Percentiles rank a stretch among this genome's conserved stretches.
Evolutionary conservation across 2,888 invertebrate genomes (phyloP).

Genomic region (Pyrrhosoma nymphula): DNA sequence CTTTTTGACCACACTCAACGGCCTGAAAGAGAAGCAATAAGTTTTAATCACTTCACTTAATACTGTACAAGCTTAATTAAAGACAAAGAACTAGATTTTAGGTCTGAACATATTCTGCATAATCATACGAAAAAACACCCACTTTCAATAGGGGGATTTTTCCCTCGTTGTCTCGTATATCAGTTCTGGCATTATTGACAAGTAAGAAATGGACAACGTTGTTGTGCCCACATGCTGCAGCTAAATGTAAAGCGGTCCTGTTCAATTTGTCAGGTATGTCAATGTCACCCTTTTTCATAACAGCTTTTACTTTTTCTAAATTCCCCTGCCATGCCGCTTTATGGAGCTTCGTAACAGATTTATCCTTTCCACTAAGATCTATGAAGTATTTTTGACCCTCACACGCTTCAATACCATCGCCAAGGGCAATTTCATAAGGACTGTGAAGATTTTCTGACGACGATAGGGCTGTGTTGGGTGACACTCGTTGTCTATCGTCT

Average conservation of each 20-base stretch:
- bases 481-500: constrained; percentile 73
- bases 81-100: not conserved
- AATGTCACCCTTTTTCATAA: constrained; percentile 74
- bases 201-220: constrained; percentile 75
- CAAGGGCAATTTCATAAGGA: constrained; percentile 66
- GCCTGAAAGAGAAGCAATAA: constrained; percentile 72
- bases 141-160: constrained; percentile 75
- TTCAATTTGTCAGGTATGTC: constrained; percentile 74
- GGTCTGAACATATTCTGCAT: not conserved
- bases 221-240: constrained; percentile 74
- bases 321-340: constrained; percentile 75
- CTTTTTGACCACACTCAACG: constrained; percentile 75
- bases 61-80: not conserved
- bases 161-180: constrained; percentile 74
- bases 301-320: constrained; percentile 74
- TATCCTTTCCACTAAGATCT: constrained; percentile 74
- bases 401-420: constrained; percentile 66
- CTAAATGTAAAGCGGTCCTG: constrained; percentile 75
- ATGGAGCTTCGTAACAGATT: constrained; percentile 74
- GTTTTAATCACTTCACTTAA: not conserved
- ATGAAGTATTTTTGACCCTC: constrained; percentile 73
- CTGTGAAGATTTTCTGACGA: constrained; percentile 68
- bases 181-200: constrained; percentile 72
- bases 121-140: not conserved
- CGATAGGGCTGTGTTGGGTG: constrained; percentile 69